These are phyloP conservation scores for Andrena bucephala DNA, from an alignment of 2,888 invertebrate species.

Conservation along the genomic window DNA sequence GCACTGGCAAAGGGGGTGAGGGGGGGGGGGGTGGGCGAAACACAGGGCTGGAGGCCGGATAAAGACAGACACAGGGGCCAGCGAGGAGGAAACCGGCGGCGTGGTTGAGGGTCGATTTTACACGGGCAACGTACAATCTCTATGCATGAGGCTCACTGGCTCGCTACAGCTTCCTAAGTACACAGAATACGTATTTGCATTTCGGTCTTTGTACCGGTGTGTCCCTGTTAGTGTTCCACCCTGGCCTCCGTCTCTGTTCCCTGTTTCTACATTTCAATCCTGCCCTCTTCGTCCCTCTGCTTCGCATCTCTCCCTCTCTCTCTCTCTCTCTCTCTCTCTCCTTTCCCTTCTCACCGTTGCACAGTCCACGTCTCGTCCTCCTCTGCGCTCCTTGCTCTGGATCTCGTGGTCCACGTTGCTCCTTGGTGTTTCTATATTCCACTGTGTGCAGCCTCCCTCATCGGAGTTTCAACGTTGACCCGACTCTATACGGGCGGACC, in stretches of 20 bases:
- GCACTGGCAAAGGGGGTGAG: neutral
- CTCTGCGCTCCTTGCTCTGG: neutral
- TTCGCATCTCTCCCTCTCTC: conserved; percentile 12
- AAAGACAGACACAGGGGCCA: conserved; percentile 19
- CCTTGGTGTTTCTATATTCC: conserved; percentile 27
- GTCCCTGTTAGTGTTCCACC: conserved; percentile 74
- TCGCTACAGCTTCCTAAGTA: conserved; percentile 83
- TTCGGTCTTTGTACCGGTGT: conserved; percentile 83
- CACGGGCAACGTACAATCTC: conserved; percentile 82
- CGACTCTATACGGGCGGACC: conserved; percentile 34
- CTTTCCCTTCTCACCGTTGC: neutral
- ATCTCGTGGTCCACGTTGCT: neutral
- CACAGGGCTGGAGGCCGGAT: conserved; percentile 10
- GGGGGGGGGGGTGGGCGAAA: neutral
- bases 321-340: conserved; percentile 14
- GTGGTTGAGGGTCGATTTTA: conserved; percentile 78
- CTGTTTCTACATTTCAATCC: conserved; percentile 39
- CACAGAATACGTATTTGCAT: conserved; percentile 84
- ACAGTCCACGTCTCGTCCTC: conserved; percentile 14
- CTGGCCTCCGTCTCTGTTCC: conserved; percentile 28
- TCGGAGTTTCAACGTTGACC: conserved; percentile 65
- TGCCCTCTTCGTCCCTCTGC: conserved; percentile 25
- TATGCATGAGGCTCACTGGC: conserved; percentile 83
- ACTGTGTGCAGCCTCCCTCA: conserved; percentile 10
- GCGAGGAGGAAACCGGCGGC: conserved; percentile 38